Percentiles rank a stretch among this genome's conserved stretches.
phyloP scores from a whole-genome alignment of 2,113 vertebrate species.

The Hippopotamus amphibius region DNA sequence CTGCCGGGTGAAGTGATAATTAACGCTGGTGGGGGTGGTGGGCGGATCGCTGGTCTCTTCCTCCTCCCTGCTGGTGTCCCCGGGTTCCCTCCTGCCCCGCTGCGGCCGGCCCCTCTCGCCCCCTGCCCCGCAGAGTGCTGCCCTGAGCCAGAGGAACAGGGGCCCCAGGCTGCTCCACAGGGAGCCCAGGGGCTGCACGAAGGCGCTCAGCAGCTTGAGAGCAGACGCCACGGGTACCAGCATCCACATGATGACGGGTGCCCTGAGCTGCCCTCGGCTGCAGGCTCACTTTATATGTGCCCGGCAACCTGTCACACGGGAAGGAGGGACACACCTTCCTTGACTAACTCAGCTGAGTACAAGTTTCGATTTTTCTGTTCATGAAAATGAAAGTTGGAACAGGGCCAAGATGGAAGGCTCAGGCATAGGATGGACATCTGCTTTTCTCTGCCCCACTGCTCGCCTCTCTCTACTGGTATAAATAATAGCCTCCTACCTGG shows the following conservation, averaged over 20 bases:
- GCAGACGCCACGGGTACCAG: fast-evolving
- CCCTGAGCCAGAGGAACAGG: slow-evolving; percentile 28
- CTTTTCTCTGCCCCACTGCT: fast-evolving
- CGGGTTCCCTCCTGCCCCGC: fast-evolving
- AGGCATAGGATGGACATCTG: fast-evolving
- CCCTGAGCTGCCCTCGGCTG: fast-evolving
- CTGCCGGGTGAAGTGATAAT: slow-evolving; percentile 96
- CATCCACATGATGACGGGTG: slow-evolving; percentile 33
- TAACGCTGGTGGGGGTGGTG: slow-evolving; percentile 91
- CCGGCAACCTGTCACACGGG: not conserved
- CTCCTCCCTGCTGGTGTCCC: fast-evolving
- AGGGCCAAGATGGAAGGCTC: not conserved
- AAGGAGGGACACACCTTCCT: not conserved
- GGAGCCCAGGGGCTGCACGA: not conserved
- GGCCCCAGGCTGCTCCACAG: slow-evolving; percentile 62
- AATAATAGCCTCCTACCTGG: not conserved
- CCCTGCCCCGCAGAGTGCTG: not conserved
- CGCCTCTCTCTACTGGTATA: fast-evolving
- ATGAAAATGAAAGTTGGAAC: slow-evolving; percentile 71
- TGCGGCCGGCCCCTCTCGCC: not conserved
- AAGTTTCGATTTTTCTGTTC: slow-evolving; percentile 69
- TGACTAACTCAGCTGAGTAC: not conserved
- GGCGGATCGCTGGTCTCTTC: fast-evolving
- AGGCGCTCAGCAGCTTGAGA: not conserved
- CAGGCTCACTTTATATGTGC: not conserved